Base-by-base conservation (phyloP, 2,888 invertebrate genomes). In the Mythimna ferrago region DNA sequence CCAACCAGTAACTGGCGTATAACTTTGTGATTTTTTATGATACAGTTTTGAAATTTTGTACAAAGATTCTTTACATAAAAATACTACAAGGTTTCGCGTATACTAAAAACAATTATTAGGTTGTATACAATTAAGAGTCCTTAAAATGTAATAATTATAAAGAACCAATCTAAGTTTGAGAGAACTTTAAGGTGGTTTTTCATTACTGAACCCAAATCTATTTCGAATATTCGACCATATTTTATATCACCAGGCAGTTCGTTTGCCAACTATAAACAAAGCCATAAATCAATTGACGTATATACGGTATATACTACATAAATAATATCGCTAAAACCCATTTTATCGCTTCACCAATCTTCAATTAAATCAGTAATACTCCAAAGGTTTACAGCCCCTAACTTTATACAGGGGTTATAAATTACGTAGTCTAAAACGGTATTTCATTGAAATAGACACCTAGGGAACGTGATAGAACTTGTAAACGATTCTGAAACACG, bases 351-450 rank as follows among this genome's bases (percentile, higher is more conserved):
- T 72, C 56, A 68, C 62, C 65, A 56, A 82, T 54, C 73, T 82
- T 82, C 62, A 82, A 82, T 82, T 78, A 73, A 73, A 67, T 66
- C 64, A 19, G 63, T 64, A 78, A 78, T 68, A 77, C 53, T 53
- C 48, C 19, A 21, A 74, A 32, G 74, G 67, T 65, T 66, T 74
- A 69, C 66, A 38, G 60, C 64, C 57, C 60, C 54, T 44, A 73
- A 79, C 53, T 72, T 69, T 64, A 57, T 32, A 14, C 63, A 61
- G 64, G 35, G 66, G 73, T 72, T 73, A 68, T 78, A 80, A 78
- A 80, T 82, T 80, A 82, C 63, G 78, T 63, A 80, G 73, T 80
- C 80, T 62, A 68, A 82, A 82, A 69, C 82, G 58, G 82, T 80
- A 82, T 73, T 82, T 80, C 82, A 80, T 80, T 80, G 82, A 65